Conservation (phyloP, 2,113 vertebrate genomes). For the Cheilinus undulatus region DNA sequence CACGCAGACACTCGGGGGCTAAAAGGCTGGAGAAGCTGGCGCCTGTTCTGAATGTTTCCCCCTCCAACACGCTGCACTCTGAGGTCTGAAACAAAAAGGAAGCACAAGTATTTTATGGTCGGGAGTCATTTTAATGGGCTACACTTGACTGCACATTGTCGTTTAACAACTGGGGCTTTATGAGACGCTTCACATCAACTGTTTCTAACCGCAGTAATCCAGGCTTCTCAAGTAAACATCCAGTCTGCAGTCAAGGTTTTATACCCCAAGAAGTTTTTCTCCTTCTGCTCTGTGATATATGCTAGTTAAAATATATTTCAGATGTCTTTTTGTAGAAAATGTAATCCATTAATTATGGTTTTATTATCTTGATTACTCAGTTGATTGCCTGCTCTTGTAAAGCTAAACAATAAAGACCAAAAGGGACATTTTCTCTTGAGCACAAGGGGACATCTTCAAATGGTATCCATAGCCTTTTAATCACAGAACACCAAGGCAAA, state of each 20-base stretch:
- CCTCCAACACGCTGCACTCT: slow-evolving; percentile 84
- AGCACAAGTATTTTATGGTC: slow-evolving; percentile 3
- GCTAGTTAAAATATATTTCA: neutral
- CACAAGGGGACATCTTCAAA: no score
- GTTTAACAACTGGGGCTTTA: neutral
- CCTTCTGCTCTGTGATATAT: neutral
- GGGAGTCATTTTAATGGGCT: neutral
- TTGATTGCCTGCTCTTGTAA: no score
- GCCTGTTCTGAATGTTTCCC: slow-evolving; percentile 87
- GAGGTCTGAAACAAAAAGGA: slow-evolving; percentile 82
- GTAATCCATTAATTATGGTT: neutral
- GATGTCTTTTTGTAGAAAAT: neutral
- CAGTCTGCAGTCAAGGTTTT: neutral
- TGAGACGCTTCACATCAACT: neutral
- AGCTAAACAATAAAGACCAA: no score
- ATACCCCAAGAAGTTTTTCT: neutral
- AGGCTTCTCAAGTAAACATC: neutral
- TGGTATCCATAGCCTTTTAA: no score
- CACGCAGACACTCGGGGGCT: slow-evolving; percentile 70
- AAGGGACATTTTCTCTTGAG: no score
- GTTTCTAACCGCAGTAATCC: neutral
- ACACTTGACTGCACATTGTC: neutral
- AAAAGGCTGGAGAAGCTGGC: slow-evolving; percentile 80
- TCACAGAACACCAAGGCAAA: neutral
- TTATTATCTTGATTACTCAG: neutral